Evolutionary conservation across 2,797 vertebrate species (phyloP), one percentile per base, ranked within the genome.

Genomic region (Urocyon cinereoargenteus): DNA sequence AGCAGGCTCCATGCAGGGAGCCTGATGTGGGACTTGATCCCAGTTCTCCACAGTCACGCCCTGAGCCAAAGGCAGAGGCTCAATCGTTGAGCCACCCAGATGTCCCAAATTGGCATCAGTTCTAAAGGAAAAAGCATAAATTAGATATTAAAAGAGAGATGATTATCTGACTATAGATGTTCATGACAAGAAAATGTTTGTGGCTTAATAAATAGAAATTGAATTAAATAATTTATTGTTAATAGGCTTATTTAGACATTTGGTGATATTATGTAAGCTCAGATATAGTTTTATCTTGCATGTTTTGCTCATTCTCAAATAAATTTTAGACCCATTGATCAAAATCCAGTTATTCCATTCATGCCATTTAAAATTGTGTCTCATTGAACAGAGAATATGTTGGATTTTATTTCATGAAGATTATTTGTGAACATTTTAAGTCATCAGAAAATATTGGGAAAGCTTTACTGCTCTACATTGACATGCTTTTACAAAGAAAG

Each of bases 341-440:
- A 40, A 68, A 92, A 84, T 81, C 36, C 57, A 98, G 70, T 88
- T 95, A 86, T 96, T 96, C 70, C 96, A 64, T 97, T 94, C 81
- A 98, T 45, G 83, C 24, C 77, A 78, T 94, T 98, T 97, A 97
- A 94, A 98, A 97, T 79, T 97, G 16, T 97, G 31, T 98, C 94
- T 98, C 24, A 97, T 51, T 98, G 92, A 97, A 97, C 95, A 99
- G 99, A 99, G 99, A 99, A 97, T 96, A 84, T 91, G 91, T 99
- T 98, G 99, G 99, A 6, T 99, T 99, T 98, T 98, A 99, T 94
- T 99, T 99, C 98, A 98, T 99, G 97, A 99, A 99, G 97, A 98
- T 90, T 72, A 97, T 99, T 92, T 99, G 99, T 98, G 98, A 99
- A 96, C 98, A 98, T 94, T 99, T 99, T 98, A 99, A 99, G 96